phyloP scores from a whole-genome alignment of 2,888 invertebrate species.

The Bembecia ichneumoniformis region DNA sequence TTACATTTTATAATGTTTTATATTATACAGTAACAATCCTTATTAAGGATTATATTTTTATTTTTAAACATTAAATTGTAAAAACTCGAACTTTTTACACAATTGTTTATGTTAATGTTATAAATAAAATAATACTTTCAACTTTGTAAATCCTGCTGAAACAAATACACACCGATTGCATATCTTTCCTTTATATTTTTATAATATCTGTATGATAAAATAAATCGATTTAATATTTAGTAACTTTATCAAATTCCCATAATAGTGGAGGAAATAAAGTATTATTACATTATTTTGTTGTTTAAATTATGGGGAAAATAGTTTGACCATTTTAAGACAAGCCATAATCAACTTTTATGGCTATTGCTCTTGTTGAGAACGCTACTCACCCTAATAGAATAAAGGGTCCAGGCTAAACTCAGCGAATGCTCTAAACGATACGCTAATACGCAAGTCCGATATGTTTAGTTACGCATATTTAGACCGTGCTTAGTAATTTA shows the following conservation, averaged over 20 bases:
- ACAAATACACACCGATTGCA: background rate
- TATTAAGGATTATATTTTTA: slow-evolving; percentile 13
- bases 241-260: slow-evolving; percentile 40
- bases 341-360: too few relatives aligned
- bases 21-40: slow-evolving; percentile 19
- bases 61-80: slow-evolving; percentile 7
- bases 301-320: too few relatives aligned
- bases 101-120: slow-evolving; percentile 3
- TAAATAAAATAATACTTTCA: background rate
- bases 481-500: too few relatives aligned
- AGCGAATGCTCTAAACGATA: too few relatives aligned
- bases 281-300: slow-evolving; percentile 33
- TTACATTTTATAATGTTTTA: slow-evolving; percentile 17
- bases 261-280: slow-evolving; percentile 48
- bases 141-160: slow-evolving; percentile 3
- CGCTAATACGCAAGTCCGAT: too few relatives aligned
- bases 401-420: too few relatives aligned
- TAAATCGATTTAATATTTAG: slow-evolving; percentile 37
- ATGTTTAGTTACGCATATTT: too few relatives aligned
- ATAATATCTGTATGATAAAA: slow-evolving; percentile 42
- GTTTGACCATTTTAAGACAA: too few relatives aligned
- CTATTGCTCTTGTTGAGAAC: too few relatives aligned
- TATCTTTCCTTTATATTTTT: slow-evolving; percentile 15
- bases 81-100: slow-evolving; percentile 3
- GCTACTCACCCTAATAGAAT: too few relatives aligned